These are phyloP conservation scores for Umimayanthus chanpuru DNA, from an alignment of 92 coral and sea anemone species.

Conservation along the genomic window DNA sequence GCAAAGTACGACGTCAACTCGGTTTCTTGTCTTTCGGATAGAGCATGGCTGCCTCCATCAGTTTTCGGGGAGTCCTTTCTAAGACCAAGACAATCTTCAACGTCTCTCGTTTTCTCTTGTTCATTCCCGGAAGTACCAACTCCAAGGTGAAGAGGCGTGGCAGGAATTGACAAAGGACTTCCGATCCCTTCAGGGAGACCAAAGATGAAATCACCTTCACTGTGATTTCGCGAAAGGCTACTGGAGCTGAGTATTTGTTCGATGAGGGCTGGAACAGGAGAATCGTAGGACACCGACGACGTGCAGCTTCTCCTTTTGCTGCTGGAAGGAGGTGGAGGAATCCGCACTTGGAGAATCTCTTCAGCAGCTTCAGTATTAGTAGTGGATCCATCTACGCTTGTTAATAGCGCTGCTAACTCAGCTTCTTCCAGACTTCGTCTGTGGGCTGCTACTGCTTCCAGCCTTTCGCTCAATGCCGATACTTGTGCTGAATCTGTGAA, in stretches of 20 bases:
- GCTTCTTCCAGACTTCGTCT: slow-evolving; percentile 67
- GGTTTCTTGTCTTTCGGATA: background rate
- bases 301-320: slow-evolving; percentile 41
- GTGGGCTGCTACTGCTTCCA: slow-evolving; percentile 74
- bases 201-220: slow-evolving; percentile 22
- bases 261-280: slow-evolving; percentile 24
- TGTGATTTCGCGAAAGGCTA: slow-evolving; percentile 15
- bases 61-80: background rate
- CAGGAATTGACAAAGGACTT: background rate
- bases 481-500: slow-evolving; percentile 40
- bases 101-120: background rate
- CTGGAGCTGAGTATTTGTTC: slow-evolving; percentile 32
- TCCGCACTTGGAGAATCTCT: slow-evolving; percentile 29
- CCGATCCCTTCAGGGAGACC: background rate
- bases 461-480: slow-evolving; percentile 63
- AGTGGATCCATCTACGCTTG: slow-evolving; percentile 42
- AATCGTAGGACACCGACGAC: slow-evolving; percentile 36
- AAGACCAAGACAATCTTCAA: background rate
- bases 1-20: background rate
- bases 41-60: background rate
- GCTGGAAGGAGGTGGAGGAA: slow-evolving; percentile 45
- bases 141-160: background rate
- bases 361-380: background rate
- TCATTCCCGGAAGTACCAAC: slow-evolving; percentile 7
- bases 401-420: slow-evolving; percentile 34